Evolutionary conservation across 1,140 invertebrate genomes (phyloP).

Genomic region (Trachymyrmex septentrionalis): DNA sequence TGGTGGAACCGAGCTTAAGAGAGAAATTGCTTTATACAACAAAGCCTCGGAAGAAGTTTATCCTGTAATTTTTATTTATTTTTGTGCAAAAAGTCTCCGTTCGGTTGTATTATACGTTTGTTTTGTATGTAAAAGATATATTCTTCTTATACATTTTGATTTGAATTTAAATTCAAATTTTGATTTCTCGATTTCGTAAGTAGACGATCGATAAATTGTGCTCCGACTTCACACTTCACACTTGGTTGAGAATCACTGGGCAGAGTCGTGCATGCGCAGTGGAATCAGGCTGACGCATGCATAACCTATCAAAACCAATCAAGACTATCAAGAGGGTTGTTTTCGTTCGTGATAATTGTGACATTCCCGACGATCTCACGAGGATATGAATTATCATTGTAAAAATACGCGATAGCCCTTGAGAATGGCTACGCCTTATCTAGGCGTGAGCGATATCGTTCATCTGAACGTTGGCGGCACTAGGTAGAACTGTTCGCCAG

Average conservation of each 20-base stretch:
- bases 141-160: not conserved
- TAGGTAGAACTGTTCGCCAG: conserved; percentile 86
- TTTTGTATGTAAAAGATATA: not conserved
- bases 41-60: too few species aligned
- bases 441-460: conserved; percentile 89
- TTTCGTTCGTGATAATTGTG: not conserved
- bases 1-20: too few species aligned
- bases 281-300: not conserved
- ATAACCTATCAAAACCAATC: conserved; percentile 39
- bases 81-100: too few species aligned
- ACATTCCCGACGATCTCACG: not conserved
- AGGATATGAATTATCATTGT: conserved; percentile 13
- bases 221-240: not conserved
- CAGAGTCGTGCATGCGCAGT: not conserved
- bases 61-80: too few species aligned
- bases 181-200: not conserved
- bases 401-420: not conserved
- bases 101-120: too few species aligned
- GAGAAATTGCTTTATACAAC: too few species aligned
- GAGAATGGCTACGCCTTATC: conserved; percentile 58
- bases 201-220: not conserved
- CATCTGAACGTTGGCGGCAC: conserved; percentile 94
- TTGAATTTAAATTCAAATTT: not conserved
- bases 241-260: not conserved
- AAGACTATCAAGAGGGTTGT: not conserved